These are phyloP conservation scores for Volucella zonaria DNA, from an alignment of 2,888 invertebrate genomes.

Conservation along the genomic window DNA sequence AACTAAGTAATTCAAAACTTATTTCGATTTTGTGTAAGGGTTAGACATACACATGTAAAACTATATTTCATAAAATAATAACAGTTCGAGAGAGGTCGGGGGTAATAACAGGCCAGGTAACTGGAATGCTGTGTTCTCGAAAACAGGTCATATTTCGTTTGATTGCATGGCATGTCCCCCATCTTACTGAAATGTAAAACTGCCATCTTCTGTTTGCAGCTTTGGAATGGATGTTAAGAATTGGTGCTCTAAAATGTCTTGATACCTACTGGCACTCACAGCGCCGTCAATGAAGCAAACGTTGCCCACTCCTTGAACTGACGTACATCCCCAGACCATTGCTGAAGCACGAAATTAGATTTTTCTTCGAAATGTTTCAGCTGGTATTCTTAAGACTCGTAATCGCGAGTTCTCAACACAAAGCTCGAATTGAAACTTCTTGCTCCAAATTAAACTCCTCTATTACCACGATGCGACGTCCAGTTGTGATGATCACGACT, in stretches of 20 bases:
- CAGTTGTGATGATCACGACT: too few relatives aligned
- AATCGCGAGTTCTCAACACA: background rate
- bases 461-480: too few relatives aligned
- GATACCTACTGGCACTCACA: constrained; percentile 24
- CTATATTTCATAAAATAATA: too few relatives aligned
- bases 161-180: constrained; percentile 2
- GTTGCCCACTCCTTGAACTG: background rate
- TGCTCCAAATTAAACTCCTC: too few relatives aligned
- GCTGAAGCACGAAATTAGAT: background rate
- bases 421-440: too few relatives aligned
- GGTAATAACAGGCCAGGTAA: too few relatives aligned
- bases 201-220: background rate
- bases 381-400: background rate
- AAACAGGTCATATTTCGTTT: too few relatives aligned
- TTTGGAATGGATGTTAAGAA: constrained; percentile 15
- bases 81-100: too few relatives aligned
- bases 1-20: too few relatives aligned
- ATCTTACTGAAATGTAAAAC: constrained; percentile 27
- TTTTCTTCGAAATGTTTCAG: constrained; percentile 7
- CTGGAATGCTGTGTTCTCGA: too few relatives aligned
- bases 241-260: constrained; percentile 1
- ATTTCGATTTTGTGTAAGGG: too few relatives aligned
- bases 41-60: too few relatives aligned
- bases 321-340: background rate
- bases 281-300: constrained; percentile 24